Evolutionary conservation across 2,797 vertebrate genomes (phyloP), one percentile per base, ranked within the genome.

Genomic region (Tympanoctomys barrerae): DNA sequence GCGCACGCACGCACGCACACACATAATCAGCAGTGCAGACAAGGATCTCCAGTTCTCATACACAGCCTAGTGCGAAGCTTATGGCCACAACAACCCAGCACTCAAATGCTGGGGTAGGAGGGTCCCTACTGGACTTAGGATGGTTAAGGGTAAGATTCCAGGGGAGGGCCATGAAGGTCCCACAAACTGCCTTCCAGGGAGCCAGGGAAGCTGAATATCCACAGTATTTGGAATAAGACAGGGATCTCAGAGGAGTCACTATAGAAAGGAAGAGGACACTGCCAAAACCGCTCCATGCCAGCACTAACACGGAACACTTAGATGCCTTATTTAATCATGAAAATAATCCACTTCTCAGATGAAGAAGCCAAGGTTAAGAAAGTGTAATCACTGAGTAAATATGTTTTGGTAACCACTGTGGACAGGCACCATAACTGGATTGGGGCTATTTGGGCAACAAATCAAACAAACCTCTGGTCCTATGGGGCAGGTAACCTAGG

Each of bases 341-440:
- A 80, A 89, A 85, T 22, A 86, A 83, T 46, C 28, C 75, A 36
- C 24, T 84, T 52, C 77, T 52, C 33, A 54, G 42, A 62, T 22
- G 19, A 96, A 36, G 71, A 52, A 68, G 21, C 46, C 77, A 71
- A 77, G n/a, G 42, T 75, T 75, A 89, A 90, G 87, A 94, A 91
- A 84, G 14, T 33, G 75, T n/a, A 54, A 61, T 59, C 52, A 10
- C 22, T 70, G 19, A 52, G 2, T 33, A 82, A 80, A 46, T 31
- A 52, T 4, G 8, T 80, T 81, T 80, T 33, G 62, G 19, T 59
- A 28, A 36, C 52, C 59, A 7, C 3, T 22, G 49, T 9, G 31
- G 24, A 42, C 49, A 59, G 14, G 4, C 24, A 24, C 57, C 3
- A 11, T 13, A 36, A 78, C 28, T 28, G 62, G 33, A 36, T 5